Evolutionary conservation across 2,888 invertebrate species (phyloP), one percentile per base, ranked within the genome.

Genomic region (Mantis religiosa): DNA sequence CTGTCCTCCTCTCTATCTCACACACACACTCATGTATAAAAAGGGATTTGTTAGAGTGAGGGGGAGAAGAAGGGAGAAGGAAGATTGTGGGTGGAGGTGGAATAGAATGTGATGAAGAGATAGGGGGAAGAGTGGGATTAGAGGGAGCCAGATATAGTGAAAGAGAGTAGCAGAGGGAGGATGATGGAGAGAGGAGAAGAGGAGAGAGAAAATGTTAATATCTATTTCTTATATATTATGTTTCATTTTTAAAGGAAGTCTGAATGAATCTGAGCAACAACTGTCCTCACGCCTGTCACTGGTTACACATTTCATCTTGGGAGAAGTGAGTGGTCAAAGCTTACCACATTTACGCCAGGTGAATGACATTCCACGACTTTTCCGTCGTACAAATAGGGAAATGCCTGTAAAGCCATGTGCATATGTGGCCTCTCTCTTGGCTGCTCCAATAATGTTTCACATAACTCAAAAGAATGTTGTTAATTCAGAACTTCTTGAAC

Each of bases 321-420:
- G 92, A 25, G 93, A 93, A 91, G 91, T 94, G 8, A 91, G 93
- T 87, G 91, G 91, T 15, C 93, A 94, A 89, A 94, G 95, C 91
- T 94, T 95, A 87, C 93, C 94, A 34, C 95, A 96, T 91, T 94
- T 97, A 91, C 96, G 96, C 90, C 97, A 97, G 94, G 98, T 99
- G 7, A 97, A 96, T 91, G 98, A 99, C 92, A 97, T 99, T 93
- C 99, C 99, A 3, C 95, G 99, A 90, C 94, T 99, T 89, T 99
- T 98, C 93, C 95, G 98, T 88, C 96, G 98, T 93, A 99, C 99
- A 0, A 99, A 99, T 92, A 95, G 98, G 90, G 98, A 97, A 91
- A 94, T 96, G 41, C 98, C 98, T 0, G 96, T 95, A 1, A 96
- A 96, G 91, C 95, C 97, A 81, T 98, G 98, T 90, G 93, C 94